Evolutionary conservation across 2,888 invertebrate species (phyloP), one percentile per base, ranked within the genome.

Genomic region (Steinernema hermaphroditum): DNA sequence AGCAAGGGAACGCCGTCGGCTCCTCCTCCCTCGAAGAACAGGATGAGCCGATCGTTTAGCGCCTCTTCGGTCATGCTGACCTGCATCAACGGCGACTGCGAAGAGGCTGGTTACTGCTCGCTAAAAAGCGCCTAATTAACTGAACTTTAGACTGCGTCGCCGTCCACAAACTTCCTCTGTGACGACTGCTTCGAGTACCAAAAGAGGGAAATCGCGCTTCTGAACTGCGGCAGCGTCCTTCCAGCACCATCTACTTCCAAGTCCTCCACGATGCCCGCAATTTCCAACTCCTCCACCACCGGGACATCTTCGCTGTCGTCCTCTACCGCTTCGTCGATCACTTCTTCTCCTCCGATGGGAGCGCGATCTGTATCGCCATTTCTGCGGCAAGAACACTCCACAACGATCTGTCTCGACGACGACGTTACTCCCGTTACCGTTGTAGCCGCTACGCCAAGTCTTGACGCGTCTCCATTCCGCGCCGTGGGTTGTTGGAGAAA

Each of bases 91-190:
- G 73, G 74, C 44, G 75, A 77, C 44, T 85, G 85, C 74, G 76
- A 79, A 62, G 73, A 79, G 76, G 81, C 82, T 24, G 57, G 76
- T 62, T 29, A 2, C 43, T 34, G 27, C 57, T 32, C 24, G 16
- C 37, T 29, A 6, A 9, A 43, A 19, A n/a, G n/a, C 32, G 24
- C 9, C 27, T 37, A 16, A 69, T 44, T 70, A 6, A 2, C 57
- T 76, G 12, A n/a, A 27, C 34, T 79, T 72, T 75, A 82, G 77
- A 80, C 78, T 6, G 84, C 84, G 0, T 80, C 83, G 0, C 83
- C 83, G 43, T 75, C 79, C n/a, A 83, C 84, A 24, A 86, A 86
- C 70, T 85, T 85, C 77, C 80, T 86, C 69, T 86, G 86, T 74
- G 77, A 77, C 32, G 74, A 74, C 32, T 86, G 86, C 72, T 84